phyloP scores from a whole-genome alignment of 2,888 invertebrate species.

The Lathronympha strigana region DNA sequence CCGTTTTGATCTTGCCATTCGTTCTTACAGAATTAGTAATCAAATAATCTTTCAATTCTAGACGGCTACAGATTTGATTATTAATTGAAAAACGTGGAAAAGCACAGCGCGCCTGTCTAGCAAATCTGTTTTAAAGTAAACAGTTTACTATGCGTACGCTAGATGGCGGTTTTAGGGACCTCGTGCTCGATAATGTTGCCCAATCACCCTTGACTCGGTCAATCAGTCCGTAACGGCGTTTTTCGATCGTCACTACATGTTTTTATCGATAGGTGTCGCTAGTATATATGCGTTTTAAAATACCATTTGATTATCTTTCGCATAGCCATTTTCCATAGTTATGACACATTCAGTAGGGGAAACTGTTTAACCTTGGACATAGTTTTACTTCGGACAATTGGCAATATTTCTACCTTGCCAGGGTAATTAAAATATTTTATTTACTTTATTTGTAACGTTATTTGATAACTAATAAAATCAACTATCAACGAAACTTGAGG shows the following conservation, averaged over 20 bases:
- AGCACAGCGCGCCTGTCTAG: too few species aligned
- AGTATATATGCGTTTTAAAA: not conserved
- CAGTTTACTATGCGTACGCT: slow-evolving; percentile 19
- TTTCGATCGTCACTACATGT: slow-evolving; percentile 65
- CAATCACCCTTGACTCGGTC: slow-evolving; percentile 75
- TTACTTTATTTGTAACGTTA: too few species aligned
- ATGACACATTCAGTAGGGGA: too few species aligned
- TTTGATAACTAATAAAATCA: too few species aligned
- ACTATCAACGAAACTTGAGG: too few species aligned
- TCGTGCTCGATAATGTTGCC: slow-evolving; percentile 58
- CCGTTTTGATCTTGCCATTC: not conserved
- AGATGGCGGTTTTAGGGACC: slow-evolving; percentile 62
- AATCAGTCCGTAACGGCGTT: slow-evolving; percentile 81
- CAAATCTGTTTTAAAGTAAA: slow-evolving; percentile 1
- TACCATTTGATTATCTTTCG: not conserved
- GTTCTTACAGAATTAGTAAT: not conserved
- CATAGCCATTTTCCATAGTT: not conserved
- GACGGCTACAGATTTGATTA: not conserved
- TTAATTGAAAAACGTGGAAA: not conserved
- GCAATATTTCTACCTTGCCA: too few species aligned
- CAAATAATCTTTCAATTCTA: not conserved
- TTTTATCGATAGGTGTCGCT: slow-evolving; percentile 46
- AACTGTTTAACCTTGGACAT: too few species aligned
- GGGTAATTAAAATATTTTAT: too few species aligned
- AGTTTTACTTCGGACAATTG: too few species aligned